Conservation (phyloP, 2,797 vertebrate genomes). For the Bothrops alternatus region DNA sequence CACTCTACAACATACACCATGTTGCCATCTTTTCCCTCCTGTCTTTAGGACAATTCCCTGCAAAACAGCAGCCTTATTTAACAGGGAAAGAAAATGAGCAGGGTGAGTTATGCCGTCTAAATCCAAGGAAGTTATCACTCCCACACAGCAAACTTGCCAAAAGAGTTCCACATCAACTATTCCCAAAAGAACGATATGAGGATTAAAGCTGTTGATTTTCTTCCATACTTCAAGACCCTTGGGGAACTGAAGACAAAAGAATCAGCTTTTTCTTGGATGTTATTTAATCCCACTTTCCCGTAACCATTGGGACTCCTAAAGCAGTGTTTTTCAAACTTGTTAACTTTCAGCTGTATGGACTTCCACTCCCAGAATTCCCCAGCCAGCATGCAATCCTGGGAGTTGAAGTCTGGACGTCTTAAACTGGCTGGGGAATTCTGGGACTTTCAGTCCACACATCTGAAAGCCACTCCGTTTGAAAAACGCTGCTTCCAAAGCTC, state of each 20-base stretch:
- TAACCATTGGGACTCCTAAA: background rate
- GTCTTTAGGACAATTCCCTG: background rate
- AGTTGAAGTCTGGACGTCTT: background rate
- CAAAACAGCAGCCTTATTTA: background rate
- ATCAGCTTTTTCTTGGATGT: conserved; percentile 10
- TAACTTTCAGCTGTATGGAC: background rate
- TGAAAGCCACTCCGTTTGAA: background rate
- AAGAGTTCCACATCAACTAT: conserved; percentile 51
- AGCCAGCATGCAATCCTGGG: background rate
- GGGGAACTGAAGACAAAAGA: background rate
- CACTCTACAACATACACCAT: background rate
- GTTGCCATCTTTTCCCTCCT: background rate
- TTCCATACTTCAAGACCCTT: conserved; percentile 44
- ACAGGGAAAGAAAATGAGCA: background rate
- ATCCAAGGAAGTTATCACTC: conserved; percentile 14
- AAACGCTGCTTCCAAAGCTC: background rate
- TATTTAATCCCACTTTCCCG: background rate
- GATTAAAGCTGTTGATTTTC: conserved; percentile 45
- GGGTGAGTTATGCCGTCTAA: background rate
- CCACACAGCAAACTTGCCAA: background rate
- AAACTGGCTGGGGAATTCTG: background rate
- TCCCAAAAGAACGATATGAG: conserved; percentile 36
- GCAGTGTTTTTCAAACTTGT: background rate
- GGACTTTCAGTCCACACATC: background rate
- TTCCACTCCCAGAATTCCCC: background rate